Conservation (phyloP, 2,797 vertebrate genomes). For the Micropoecilia bifurca region DNA sequence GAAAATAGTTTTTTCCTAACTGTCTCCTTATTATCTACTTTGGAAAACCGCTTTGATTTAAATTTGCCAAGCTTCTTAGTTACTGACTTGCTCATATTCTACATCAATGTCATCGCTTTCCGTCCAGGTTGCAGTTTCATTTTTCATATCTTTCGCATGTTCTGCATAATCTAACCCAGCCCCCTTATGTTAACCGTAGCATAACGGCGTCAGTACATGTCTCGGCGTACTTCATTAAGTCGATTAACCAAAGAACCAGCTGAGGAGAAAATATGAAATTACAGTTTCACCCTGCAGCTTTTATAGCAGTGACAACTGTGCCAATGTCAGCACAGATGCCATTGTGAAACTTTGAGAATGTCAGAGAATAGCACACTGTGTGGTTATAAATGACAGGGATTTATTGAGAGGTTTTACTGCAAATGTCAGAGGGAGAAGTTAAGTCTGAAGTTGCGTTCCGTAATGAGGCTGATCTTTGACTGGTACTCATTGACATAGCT, state of each 20-base stretch:
- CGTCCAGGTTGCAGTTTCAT: constrained; percentile 12
- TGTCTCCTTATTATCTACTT: neutral
- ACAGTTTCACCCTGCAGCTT: constrained; percentile 46
- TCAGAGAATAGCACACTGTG: constrained; percentile 15
- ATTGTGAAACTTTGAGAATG: constrained; percentile 42
- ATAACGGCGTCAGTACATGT: constrained; percentile 31
- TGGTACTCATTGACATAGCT: constrained; percentile 12
- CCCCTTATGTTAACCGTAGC: constrained; percentile 34
- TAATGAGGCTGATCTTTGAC: constrained; percentile 14
- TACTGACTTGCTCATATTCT: constrained; percentile 27
- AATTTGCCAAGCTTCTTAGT: constrained; percentile 4
- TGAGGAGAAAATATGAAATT: constrained; percentile 48
- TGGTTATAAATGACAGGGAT: constrained; percentile 3
- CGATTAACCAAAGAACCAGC: constrained; percentile 66
- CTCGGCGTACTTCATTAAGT: constrained; percentile 67
- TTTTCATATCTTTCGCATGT: constrained; percentile 10
- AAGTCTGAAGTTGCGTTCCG: neutral
- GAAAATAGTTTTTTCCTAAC: neutral
- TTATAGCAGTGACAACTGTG: constrained; percentile 21
- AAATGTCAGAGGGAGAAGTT: constrained; percentile 16
- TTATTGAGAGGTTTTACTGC: constrained; percentile 34
- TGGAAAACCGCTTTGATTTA: neutral
- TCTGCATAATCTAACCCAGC: constrained; percentile 12
- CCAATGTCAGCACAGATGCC: constrained; percentile 42
- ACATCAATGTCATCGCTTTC: constrained; percentile 16